A percentile compares a stretch with the other conserved stretches of the same genome.
phyloP scores from a whole-genome alignment of 2,113 vertebrate species.

The Willisornis vidua region DNA sequence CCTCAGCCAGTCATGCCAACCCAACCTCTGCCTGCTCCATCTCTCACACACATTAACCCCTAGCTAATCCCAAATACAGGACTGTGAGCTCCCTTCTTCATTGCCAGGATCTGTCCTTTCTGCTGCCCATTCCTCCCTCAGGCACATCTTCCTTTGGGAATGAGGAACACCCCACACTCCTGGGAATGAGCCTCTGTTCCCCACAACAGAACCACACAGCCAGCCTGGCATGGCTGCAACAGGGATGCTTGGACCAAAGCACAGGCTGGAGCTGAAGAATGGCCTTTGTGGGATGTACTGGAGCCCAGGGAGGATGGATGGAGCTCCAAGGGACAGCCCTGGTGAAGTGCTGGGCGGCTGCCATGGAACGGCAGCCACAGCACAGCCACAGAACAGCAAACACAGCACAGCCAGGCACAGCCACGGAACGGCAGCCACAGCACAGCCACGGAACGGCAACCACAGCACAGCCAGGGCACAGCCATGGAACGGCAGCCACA shows the following conservation, averaged over 20 bases:
- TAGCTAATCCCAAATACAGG: background rate
- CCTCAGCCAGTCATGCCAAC: fast-evolving
- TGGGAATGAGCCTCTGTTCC: background rate
- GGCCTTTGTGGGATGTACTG: background rate
- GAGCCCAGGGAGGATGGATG: background rate
- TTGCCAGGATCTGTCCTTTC: background rate
- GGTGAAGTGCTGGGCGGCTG: background rate
- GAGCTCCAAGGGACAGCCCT: background rate
- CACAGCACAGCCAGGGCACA: no score
- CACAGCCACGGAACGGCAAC: no score
- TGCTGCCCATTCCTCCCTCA: fast-evolving
- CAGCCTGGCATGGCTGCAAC: background rate
- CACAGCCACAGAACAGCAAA: background rate
- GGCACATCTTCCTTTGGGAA: background rate
- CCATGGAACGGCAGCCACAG: conserved; percentile 17
- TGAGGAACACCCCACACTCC: background rate
- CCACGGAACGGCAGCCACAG: no score
- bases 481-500: no score
- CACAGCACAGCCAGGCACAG: no score
- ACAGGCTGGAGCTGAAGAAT: background rate
- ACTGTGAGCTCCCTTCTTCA: fast-evolving
- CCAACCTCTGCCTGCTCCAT: fast-evolving
- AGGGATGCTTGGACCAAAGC: background rate
- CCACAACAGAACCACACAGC: background rate
- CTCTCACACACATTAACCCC: background rate